phyloP scores from a whole-genome alignment of 1,140 invertebrate species.

The Periplaneta americana region DNA sequence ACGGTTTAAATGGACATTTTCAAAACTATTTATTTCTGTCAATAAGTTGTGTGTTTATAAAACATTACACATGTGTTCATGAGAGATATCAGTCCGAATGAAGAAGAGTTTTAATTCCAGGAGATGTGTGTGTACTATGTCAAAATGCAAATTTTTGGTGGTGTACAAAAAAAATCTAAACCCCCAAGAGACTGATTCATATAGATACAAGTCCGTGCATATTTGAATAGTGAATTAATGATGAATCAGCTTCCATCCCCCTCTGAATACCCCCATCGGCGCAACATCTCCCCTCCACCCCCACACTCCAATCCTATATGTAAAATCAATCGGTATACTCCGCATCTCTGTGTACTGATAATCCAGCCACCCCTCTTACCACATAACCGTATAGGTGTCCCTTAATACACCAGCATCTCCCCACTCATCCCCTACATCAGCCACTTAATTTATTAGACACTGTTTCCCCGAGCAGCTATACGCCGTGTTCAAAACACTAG shows the following conservation, averaged over 20 bases:
- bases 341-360: not conserved
- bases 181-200: constrained; percentile 6
- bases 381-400: not conserved
- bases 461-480: not conserved
- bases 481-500: too few species aligned
- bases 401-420: not conserved
- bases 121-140: not conserved
- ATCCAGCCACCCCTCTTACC: not conserved
- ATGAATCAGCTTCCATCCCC: constrained; percentile 6
- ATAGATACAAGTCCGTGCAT: constrained; percentile 1
- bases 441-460: not conserved
- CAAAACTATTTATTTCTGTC: not conserved
- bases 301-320: not conserved
- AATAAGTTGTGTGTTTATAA: not conserved
- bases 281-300: not conserved
- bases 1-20: too few species aligned
- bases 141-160: not conserved
- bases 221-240: constrained; percentile 12
- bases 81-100: not conserved
- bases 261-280: not conserved
- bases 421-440: not conserved
- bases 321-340: constrained; percentile 7
- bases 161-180: not conserved
- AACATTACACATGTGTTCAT: not conserved
- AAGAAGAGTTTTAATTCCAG: not conserved